phyloP scores from a whole-genome alignment of 2,888 invertebrate species.

The Epinotia demarniana region DNA sequence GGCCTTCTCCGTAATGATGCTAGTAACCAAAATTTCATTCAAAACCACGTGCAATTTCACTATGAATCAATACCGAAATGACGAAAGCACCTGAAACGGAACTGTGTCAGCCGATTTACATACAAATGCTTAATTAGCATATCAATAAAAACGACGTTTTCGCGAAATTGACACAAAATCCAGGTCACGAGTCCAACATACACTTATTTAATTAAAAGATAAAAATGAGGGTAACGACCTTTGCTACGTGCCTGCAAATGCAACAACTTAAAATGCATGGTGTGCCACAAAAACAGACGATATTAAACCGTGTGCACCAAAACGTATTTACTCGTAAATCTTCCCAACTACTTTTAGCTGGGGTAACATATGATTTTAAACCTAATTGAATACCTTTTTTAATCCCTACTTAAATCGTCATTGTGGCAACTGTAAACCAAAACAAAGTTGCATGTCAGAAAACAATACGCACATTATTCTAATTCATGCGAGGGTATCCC shows the following conservation, averaged over 20 bases:
- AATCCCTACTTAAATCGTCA: not conserved
- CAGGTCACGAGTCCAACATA: constrained; percentile 38
- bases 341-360: too few relatives aligned
- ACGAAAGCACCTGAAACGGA: constrained; percentile 41
- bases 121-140: constrained; percentile 44
- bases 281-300: not conserved
- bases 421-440: constrained; percentile 38
- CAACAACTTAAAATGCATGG: not conserved
- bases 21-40: not conserved
- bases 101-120: constrained; percentile 42
- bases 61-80: constrained; percentile 36
- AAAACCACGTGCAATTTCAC: not conserved
- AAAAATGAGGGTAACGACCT: constrained; percentile 28
- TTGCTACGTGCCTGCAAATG: constrained; percentile 13
- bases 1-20: not conserved
- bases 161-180: constrained; percentile 33
- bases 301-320: constrained; percentile 40
- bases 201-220: constrained; percentile 25
- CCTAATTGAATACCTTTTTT: too few relatives aligned
- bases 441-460: constrained; percentile 50
- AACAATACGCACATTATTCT: constrained; percentile 50
- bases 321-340: not conserved
- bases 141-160: constrained; percentile 40
- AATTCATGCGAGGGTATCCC: constrained; percentile 52
- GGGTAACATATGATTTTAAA: too few relatives aligned